Conservation (phyloP, 2,888 invertebrate species). For the Pachymerium ferrugineum region DNA sequence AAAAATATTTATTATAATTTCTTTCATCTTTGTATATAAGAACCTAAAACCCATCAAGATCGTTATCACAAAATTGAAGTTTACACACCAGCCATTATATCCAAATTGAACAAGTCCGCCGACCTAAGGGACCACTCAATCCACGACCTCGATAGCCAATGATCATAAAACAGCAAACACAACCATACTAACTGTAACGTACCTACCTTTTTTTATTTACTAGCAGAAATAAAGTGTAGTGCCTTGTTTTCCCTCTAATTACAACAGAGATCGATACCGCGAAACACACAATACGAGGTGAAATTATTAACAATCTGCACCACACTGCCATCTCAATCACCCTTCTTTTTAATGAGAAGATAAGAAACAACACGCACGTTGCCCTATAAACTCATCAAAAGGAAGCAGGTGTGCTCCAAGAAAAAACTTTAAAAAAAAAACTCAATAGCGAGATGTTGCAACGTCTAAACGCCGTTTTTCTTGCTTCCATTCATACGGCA, state of each 20-base stretch:
- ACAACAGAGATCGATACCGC: background rate
- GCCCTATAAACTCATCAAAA: conserved; percentile 4
- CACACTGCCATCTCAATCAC: background rate
- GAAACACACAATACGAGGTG: no score
- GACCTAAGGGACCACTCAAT: conserved; percentile 15
- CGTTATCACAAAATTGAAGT: background rate
- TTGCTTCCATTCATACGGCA: background rate
- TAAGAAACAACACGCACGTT: background rate
- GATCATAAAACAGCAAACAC: background rate
- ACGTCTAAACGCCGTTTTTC: conserved; percentile 6
- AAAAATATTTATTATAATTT: no score
- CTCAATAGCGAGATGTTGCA: background rate
- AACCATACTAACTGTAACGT: background rate
- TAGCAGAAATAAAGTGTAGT: background rate
- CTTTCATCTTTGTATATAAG: no score
- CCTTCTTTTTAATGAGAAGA: conserved; percentile 17
- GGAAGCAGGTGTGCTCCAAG: background rate
- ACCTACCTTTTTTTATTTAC: background rate
- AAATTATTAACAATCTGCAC: no score
- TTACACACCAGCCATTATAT: conserved; percentile 14
- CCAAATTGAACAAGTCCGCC: conserved; percentile 12
- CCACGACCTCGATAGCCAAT: conserved; percentile 12
- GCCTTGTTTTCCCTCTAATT: background rate
- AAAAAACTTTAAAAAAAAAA: background rate
- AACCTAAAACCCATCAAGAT: background rate